Evolutionary conservation across 2,888 invertebrate genomes (phyloP).

Genomic region (Philopedon plagiatum): DNA sequence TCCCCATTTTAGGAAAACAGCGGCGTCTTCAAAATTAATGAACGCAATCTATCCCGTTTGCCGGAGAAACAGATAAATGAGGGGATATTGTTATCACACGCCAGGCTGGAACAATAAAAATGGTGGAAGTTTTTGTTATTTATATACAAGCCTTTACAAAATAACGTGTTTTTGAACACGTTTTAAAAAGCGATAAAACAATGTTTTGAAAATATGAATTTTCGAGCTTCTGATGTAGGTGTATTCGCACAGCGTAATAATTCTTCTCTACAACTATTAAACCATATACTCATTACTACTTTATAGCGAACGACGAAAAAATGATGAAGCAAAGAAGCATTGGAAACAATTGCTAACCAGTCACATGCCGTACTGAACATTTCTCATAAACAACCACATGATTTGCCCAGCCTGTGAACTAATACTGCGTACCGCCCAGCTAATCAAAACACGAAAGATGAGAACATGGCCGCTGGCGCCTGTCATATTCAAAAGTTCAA

Average conservation of each 20-base stretch:
- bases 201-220: conserved; percentile 13
- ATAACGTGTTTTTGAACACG: conserved; percentile 17
- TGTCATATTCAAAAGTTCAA: no score
- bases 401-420: no score
- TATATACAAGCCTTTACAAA: conserved; percentile 9
- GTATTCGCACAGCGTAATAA: background rate
- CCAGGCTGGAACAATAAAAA: conserved; percentile 12
- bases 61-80: conserved; percentile 28
- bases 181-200: conserved; percentile 9
- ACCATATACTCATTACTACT: no score
- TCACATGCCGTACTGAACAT: no score
- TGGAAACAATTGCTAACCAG: no score
- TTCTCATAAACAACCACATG: no score
- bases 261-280: no score
- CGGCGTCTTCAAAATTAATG: conserved; percentile 45
- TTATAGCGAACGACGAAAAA: no score
- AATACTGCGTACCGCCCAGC: no score
- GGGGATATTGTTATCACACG: conserved; percentile 17
- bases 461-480: no score
- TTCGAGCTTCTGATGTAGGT: background rate
- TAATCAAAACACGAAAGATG: no score
- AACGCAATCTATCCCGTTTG: conserved; percentile 44
- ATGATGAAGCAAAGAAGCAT: no score
- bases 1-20: conserved; percentile 37
- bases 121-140: conserved; percentile 14